Conservation (phyloP, 2,113 vertebrate species). For the Xiphophorus couchianus region DNA sequence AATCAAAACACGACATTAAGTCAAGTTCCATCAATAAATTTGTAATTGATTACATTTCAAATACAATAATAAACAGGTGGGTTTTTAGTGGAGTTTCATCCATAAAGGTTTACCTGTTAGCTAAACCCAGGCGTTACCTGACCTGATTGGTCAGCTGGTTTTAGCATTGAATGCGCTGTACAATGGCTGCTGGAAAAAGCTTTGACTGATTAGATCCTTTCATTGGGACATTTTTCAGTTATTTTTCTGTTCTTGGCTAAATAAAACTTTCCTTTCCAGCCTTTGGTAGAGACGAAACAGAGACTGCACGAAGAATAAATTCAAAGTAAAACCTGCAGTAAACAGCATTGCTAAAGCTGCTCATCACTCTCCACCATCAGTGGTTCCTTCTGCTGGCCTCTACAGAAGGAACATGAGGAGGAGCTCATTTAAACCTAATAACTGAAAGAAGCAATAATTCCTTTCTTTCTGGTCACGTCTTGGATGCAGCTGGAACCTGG, state of each 20-base stretch:
- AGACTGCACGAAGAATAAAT: not conserved
- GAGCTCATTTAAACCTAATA: not conserved
- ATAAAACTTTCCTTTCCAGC: not conserved
- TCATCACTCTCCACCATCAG: not conserved
- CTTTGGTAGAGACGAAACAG: not conserved
- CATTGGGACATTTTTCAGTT: too few relatives aligned
- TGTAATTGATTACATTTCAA: too few relatives aligned
- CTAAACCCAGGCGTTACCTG: too few relatives aligned
- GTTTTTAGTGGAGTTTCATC: too few relatives aligned
- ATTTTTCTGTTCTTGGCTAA: not conserved
- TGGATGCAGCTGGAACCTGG: not conserved
- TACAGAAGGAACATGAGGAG: not conserved
- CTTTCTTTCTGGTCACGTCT: not conserved
- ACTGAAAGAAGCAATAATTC: not conserved
- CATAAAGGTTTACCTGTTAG: too few relatives aligned
- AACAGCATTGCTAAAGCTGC: not conserved
- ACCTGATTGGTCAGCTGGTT: too few relatives aligned
- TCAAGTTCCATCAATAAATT: too few relatives aligned
- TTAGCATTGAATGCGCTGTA: too few relatives aligned
- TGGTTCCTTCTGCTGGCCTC: not conserved
- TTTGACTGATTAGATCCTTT: too few relatives aligned
- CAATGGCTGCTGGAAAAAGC: too few relatives aligned
- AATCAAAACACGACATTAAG: too few relatives aligned
- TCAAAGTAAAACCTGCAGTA: not conserved
- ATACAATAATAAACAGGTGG: too few relatives aligned